Conservation (phyloP, 2,113 vertebrate genomes). For the Daphoenositta chrysoptera region DNA sequence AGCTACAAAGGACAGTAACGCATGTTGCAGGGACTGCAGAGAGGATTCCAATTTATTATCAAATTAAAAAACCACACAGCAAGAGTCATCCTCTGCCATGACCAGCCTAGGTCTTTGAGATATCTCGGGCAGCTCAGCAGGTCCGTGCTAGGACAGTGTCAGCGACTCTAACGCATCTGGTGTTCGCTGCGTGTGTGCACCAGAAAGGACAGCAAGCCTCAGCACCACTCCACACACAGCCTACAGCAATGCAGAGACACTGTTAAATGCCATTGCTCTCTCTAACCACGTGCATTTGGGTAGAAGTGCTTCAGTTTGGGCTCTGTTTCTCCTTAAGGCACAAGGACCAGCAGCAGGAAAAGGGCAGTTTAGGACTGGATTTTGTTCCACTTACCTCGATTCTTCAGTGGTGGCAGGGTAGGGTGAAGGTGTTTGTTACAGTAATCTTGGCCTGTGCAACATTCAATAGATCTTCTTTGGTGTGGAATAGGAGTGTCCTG, state of each 20-base stretch:
- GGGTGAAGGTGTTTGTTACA: conserved; percentile 92
- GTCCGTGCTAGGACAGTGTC: not conserved
- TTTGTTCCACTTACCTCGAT: conserved; percentile 74
- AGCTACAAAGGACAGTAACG: not conserved
- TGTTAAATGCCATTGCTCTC: not conserved
- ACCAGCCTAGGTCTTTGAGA: not conserved
- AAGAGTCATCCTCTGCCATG: not conserved
- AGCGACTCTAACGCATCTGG: rapidly evolving
- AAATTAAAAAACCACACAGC: not conserved
- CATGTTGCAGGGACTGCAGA: not conserved
- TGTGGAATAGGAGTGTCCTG: conserved; percentile 87
- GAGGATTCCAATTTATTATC: not conserved
- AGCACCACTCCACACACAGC: not conserved
- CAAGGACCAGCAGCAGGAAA: not conserved
- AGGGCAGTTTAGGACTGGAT: not conserved
- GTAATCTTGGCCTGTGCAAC: conserved; percentile 91
- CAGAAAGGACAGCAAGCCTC: not conserved
- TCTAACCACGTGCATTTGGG: not conserved
- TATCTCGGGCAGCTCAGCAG: not conserved
- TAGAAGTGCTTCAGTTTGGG: not conserved
- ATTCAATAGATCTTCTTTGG: conserved; percentile 87
- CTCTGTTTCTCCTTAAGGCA: not conserved
- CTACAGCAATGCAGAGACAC: not conserved
- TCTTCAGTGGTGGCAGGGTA: conserved; percentile 84
- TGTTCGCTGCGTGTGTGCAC: not conserved